Conservation (phyloP, 2,888 invertebrate genomes). For the Entomobrya multifasciata region DNA sequence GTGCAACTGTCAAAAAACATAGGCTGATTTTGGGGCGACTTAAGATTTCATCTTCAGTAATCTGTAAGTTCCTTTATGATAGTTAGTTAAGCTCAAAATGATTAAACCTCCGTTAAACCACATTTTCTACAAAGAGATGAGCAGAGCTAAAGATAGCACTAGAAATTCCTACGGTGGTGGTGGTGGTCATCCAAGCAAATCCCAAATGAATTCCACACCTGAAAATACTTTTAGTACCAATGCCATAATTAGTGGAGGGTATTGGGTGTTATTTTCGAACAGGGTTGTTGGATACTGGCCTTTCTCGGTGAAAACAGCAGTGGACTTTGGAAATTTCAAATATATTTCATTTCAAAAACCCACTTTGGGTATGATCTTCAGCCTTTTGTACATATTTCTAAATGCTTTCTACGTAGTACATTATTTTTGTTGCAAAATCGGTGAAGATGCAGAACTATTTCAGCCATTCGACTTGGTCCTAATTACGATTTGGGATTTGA, state of each 20-base stretch:
- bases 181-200: background rate
- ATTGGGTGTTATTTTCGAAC: constrained; percentile 38
- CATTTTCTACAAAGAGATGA: background rate
- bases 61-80: no score
- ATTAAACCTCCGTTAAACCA: background rate
- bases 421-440: constrained; percentile 16
- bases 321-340: background rate
- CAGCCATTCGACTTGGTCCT: constrained; percentile 39
- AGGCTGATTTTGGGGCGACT: no score
- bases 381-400: constrained; percentile 24
- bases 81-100: no score
- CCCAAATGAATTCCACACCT: background rate
- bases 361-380: constrained; percentile 7
- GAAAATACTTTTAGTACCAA: background rate
- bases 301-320: background rate
- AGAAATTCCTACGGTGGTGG: no score
- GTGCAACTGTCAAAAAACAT: no score
- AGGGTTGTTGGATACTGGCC: constrained; percentile 14
- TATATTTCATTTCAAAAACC: constrained; percentile 25
- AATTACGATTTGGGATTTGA: constrained; percentile 40
- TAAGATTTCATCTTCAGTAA: no score
- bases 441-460: constrained; percentile 24
- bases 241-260: background rate
- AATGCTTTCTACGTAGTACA: constrained; percentile 32
- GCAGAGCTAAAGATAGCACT: no score